Percentiles rank a stretch among this genome's conserved stretches.
phyloP scores from a whole-genome alignment of 2,888 invertebrate genomes.

The Nephrotoma appendiculata region DNA sequence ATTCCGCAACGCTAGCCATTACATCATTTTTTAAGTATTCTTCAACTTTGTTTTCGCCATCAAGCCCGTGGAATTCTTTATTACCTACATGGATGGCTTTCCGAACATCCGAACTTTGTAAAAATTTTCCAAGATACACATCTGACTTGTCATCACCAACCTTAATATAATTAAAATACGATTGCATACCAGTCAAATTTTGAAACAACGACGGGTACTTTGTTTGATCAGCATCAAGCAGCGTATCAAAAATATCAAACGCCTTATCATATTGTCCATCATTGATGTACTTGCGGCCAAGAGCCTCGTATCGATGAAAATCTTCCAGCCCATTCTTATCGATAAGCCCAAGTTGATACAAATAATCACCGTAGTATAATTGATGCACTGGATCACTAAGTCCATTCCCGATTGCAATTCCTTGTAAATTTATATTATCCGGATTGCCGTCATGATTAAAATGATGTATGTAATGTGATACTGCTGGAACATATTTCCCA shows the following conservation, averaged over 20 bases:
- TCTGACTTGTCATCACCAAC: slow-evolving; percentile 46
- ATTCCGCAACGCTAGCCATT: slow-evolving; percentile 17
- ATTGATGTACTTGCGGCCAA: slow-evolving; percentile 43
- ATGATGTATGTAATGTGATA: slow-evolving; percentile 15
- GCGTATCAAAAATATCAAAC: slow-evolving; percentile 46
- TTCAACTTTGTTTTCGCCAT: slow-evolving; percentile 32
- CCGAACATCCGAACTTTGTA: slow-evolving; percentile 42
- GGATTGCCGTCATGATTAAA: slow-evolving; percentile 16
- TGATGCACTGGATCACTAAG: slow-evolving; percentile 40
- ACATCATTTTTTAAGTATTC: slow-evolving; percentile 38
- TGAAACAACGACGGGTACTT: slow-evolving; percentile 45
- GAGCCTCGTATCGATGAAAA: slow-evolving; percentile 42
- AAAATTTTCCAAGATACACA: slow-evolving; percentile 42
- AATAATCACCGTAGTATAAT: slow-evolving; percentile 38
- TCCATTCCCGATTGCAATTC: slow-evolving; percentile 39
- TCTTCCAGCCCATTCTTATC: slow-evolving; percentile 34
- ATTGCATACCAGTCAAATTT: slow-evolving; percentile 57
- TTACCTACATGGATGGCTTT: slow-evolving; percentile 43
- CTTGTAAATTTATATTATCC: slow-evolving; percentile 36
- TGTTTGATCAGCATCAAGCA: slow-evolving; percentile 48
- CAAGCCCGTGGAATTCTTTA: slow-evolving; percentile 40
- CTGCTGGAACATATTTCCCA: slow-evolving; percentile 42
- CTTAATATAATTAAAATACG: slow-evolving; percentile 58
- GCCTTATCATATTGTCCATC: slow-evolving; percentile 46
- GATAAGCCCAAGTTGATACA: slow-evolving; percentile 39